Conservation (phyloP, 2,888 invertebrate genomes). For the Cheiracanthium punctorium region DNA sequence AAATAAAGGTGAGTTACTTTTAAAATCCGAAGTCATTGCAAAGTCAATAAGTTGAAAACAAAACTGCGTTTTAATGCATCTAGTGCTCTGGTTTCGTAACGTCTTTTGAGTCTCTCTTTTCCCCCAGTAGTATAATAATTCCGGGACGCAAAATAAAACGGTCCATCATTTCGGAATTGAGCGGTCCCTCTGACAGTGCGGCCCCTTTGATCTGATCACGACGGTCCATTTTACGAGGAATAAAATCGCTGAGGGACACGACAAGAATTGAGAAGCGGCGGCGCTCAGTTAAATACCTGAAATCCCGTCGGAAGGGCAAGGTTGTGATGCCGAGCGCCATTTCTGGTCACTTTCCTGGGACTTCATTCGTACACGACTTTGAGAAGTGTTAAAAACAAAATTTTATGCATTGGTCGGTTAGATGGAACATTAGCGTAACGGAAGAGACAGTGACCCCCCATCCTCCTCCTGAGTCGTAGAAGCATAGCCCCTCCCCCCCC, state of each 20-base stretch:
- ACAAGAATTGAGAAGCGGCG: slow-evolving; percentile 25
- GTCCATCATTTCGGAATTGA: slow-evolving; percentile 33
- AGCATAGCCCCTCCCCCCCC: too few species aligned
- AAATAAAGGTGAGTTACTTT: background rate
- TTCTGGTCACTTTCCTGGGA: too few species aligned
- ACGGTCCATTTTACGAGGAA: slow-evolving; percentile 54
- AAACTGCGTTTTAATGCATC: slow-evolving; percentile 11
- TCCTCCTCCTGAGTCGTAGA: too few species aligned
- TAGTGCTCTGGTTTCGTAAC: slow-evolving; percentile 8
- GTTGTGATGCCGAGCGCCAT: background rate
- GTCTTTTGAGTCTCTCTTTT: slow-evolving; percentile 41
- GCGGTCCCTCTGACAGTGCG: too few species aligned
- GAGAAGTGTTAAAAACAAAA: too few species aligned
- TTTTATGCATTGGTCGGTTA: too few species aligned
- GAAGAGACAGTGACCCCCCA: too few species aligned
- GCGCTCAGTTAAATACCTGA: slow-evolving; percentile 45
- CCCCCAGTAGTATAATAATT: slow-evolving; percentile 31
- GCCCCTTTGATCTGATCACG: slow-evolving; percentile 46
- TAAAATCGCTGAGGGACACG: slow-evolving; percentile 19
- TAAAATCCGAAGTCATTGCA: background rate
- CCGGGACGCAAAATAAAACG: slow-evolving; percentile 42
- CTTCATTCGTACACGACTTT: too few species aligned
- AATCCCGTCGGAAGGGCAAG: background rate
- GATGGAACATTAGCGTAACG: too few species aligned
- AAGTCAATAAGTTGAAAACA: slow-evolving; percentile 8